phyloP scores from a whole-genome alignment of 2,888 invertebrate genomes.

The Lepidochrysops patricia region DNA sequence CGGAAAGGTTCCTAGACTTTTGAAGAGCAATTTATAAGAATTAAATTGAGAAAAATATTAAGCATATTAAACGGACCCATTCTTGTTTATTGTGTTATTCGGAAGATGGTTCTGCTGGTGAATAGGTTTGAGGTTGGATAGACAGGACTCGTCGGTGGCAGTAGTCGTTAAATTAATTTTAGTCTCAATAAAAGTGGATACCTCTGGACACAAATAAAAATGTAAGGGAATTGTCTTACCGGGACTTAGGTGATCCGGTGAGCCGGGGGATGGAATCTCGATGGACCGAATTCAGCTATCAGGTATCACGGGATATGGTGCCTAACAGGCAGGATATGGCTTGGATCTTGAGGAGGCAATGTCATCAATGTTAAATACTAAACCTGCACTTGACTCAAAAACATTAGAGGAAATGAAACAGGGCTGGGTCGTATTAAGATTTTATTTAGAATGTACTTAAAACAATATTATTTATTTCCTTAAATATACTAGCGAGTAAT shows the following conservation, averaged over 20 bases:
- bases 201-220: slow-evolving; percentile 61
- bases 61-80: background rate
- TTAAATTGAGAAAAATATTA: background rate
- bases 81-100: background rate
- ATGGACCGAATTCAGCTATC: slow-evolving; percentile 57
- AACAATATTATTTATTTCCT: slow-evolving; percentile 59
- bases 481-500: slow-evolving; percentile 69
- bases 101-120: background rate
- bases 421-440: slow-evolving; percentile 42
- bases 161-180: slow-evolving; percentile 3
- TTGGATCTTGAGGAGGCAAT: slow-evolving; percentile 67
- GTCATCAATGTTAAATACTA: slow-evolving; percentile 26
- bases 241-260: slow-evolving; percentile 69
- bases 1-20: background rate
- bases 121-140: slow-evolving; percentile 11
- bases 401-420: slow-evolving; percentile 33
- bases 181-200: slow-evolving; percentile 31
- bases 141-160: background rate
- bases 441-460: slow-evolving; percentile 65
- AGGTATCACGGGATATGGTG: slow-evolving; percentile 65
- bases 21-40: background rate
- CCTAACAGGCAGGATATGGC: slow-evolving; percentile 66
- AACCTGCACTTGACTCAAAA: slow-evolving; percentile 25
- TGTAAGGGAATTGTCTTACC: slow-evolving; percentile 69
- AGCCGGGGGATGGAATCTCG: slow-evolving; percentile 70